Evolutionary conservation across 2,888 invertebrate genomes (phyloP), one percentile per base, ranked within the genome.

Genomic region (Scaptomyza flava): DNA sequence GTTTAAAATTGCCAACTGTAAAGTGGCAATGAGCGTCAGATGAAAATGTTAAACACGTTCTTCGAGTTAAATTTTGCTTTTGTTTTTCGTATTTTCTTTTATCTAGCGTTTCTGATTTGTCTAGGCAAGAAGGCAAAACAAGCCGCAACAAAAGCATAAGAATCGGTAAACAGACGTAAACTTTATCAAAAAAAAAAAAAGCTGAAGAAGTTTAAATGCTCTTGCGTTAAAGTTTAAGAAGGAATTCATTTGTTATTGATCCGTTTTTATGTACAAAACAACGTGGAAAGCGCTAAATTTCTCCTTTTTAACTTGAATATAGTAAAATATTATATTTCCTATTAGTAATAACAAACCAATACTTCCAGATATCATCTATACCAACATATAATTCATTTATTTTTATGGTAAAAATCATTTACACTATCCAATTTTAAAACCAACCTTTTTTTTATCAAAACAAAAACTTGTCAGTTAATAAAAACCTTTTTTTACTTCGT

Each of bases 21-120:
- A 72, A 77, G 58, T 56, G 73, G 62, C 77, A 84, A 81, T 81
- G 68, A 74, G 67, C 54, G 27, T 11, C 41, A 78, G 68, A 79
- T 75, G 82, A 79, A 87, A 85, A 85, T 85, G 88, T 82, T 76
- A 67, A 82, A 85, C 82, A 82, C 87, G 86, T 85, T 82, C 66
- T 20, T 3, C n/a, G 20, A 45, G 64, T 45, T 65, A 66, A 72
- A 72, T 42, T 42, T 52, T 52, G 7, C 12, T 34, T 27, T 41
- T 33, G 51, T 27, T 34, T 47, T 7, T n/a, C 14, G 14, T 14
- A 7, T 17, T 30, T 33, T 48, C 34, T 27, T 52, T 60, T 66
- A 56, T 72, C 61, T 70, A 65, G 58, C 52, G 66, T 67, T 64
- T 75, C 70, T 72, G 86, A 87, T 84, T 84, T 81, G 79, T 79